Base-by-base conservation (phyloP, 2,888 invertebrate genomes). In the Lissonota sp. region DNA sequence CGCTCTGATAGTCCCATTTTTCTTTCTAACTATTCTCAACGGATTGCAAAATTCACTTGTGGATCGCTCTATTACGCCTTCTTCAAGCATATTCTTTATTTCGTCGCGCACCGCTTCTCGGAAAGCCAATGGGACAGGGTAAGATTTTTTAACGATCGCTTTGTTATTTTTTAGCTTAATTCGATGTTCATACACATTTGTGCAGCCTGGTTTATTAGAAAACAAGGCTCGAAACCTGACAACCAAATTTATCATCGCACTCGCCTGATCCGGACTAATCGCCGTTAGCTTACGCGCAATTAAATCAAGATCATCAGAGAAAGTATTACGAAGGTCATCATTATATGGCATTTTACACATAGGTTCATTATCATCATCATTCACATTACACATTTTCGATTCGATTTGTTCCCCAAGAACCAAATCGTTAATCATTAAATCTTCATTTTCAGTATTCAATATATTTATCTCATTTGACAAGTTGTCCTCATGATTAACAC, bases 391-490 rank as follows among this genome's bases (percentile, higher is more conserved):
- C 44, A 55, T 12, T n/a, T 53, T 40, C n/a, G 16, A 26, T 4
- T 16, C 44, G 6, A 42, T 44, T 37, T 37, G 42, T n/a, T 42
- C 12, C 60, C 87, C 88, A 10, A 84, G 78, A 57, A 88, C 88
- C 89, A 78, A 89, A 88, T 40, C 89, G 72, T 81, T 88, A 87
- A n/a, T 89, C 53, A 26, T 89, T 60, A 3, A 88, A 74, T 5
- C 83, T 53, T 1, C 87, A 26, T 37, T 6, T n/a, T 46, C 8
- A 3, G n/a, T 4, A 16, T 51, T 10, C 6, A 66, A 14, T 6
- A 10, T 51, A 39, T 55, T 16, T 7, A 26, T 16, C 1, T 16
- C 87, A 69, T 89, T 87, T 46, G 86, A 87, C 62, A 87, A 88
- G 12, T 82, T 73, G 12, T 87, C 87, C 3, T 84, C 81, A 84